Percentiles rank a stretch among this genome's conserved stretches.
phyloP scores from a whole-genome alignment of 92 coral and sea anemone species.

The Porites lobata region DNA sequence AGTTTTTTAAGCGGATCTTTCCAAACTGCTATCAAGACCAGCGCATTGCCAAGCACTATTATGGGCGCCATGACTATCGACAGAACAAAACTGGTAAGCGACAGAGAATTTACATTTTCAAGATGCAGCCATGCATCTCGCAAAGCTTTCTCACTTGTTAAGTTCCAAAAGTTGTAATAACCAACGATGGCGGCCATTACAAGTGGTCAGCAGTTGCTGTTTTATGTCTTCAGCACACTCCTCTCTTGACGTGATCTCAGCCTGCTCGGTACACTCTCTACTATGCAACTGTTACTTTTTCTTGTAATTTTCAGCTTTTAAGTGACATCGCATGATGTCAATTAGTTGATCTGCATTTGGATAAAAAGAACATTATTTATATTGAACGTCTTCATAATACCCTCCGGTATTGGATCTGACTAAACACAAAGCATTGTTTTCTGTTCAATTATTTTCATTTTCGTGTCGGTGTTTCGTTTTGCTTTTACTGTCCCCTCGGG shows the following conservation, averaged over 20 bases:
- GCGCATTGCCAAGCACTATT: conserved; percentile 15
- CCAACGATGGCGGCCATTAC: conserved; percentile 13
- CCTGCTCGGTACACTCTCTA: no score
- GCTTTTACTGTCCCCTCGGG: no score
- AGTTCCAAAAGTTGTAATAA: conserved; percentile 9
- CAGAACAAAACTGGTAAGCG: background rate
- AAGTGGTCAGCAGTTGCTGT: no score
- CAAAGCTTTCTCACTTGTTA: conserved; percentile 6
- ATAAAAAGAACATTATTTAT: background rate
- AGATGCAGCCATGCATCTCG: background rate
- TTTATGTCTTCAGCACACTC: no score
- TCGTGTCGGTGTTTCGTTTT: no score
- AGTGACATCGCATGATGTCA: background rate
- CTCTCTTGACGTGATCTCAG: no score
- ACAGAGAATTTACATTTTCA: background rate
- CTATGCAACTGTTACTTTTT: no score
- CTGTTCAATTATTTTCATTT: background rate
- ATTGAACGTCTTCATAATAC: background rate
- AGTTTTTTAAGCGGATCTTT: no score
- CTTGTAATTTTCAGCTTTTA: background rate
- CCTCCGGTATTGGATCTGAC: no score
- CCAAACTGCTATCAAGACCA: background rate
- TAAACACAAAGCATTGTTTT: no score
- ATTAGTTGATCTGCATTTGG: background rate
- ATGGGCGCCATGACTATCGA: background rate